Conservation (phyloP, 2,113 vertebrate genomes). For the Xiphias gladius region DNA sequence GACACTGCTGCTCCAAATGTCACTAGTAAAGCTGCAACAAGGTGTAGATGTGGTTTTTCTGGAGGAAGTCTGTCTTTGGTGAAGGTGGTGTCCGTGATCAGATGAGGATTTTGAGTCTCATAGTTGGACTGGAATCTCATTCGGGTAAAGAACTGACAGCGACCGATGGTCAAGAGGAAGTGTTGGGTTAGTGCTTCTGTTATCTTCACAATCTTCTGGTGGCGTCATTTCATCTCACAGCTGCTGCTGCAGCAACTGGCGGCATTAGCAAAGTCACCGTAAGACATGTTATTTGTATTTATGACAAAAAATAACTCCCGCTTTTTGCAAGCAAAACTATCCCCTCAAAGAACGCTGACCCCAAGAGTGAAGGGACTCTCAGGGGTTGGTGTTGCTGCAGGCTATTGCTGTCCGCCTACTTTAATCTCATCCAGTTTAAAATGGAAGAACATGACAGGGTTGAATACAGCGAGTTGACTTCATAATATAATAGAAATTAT, state of each 20-base stretch:
- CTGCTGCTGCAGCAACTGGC: neutral
- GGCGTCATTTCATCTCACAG: neutral
- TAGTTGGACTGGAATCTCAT: slow-evolving; percentile 7
- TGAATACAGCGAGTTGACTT: too few relatives aligned
- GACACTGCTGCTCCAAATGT: neutral
- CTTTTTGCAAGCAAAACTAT: too few relatives aligned
- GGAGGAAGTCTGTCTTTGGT: slow-evolving; percentile 6
- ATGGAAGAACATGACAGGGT: too few relatives aligned
- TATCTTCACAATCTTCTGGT: slow-evolving; percentile 43
- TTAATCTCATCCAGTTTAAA: too few relatives aligned
- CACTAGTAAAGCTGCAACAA: neutral
- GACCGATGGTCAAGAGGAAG: slow-evolving; percentile 25
- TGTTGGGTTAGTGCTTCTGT: slow-evolving; percentile 1
- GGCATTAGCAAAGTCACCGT: neutral
- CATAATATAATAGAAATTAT: too few relatives aligned
- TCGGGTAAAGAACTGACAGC: neutral
- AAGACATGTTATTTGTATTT: neutral
- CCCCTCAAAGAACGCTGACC: too few relatives aligned
- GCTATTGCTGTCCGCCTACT: too few relatives aligned
- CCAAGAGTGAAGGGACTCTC: too few relatives aligned
- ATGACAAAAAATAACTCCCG: too few relatives aligned
- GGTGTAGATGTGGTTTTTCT: neutral
- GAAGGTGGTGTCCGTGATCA: slow-evolving; percentile 27
- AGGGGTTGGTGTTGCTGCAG: too few relatives aligned
- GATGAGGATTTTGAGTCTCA: slow-evolving; percentile 21